Conservation (phyloP, 1,140 invertebrate species). For the Drosophila melanogaster region Release_6_plus_ISO1_MT NT_033777.3:31129501-31130000, state of each 20-base stretch:
- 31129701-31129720: conserved; percentile 44
- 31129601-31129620: conserved; percentile 1
- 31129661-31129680: conserved; percentile 59
- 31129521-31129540: conserved; percentile 74
- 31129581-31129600: conserved; percentile 15
- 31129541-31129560: conserved; percentile 56
- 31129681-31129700: conserved; percentile 69
- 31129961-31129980: conserved; percentile 30
- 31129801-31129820: conserved; percentile 52
- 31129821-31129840: conserved; percentile 61
- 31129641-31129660: conserved; percentile 67
- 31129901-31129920: conserved; percentile 30
- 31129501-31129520: conserved; percentile 62
- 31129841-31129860: conserved; percentile 30
- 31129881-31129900: conserved; percentile 15
- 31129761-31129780: conserved; percentile 18
- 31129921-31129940: conserved; percentile 40
- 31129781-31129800: conserved; percentile 14
- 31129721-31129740: conserved; percentile 61
- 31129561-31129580: conserved; percentile 27
- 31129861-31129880: conserved; percentile 28
- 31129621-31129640: conserved; percentile 41
- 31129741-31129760: conserved; percentile 43
- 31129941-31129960: conserved; percentile 34
- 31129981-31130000: conserved; percentile 24